Base-by-base conservation (phyloP, 2,797 vertebrate species). In the Rhincodon typus region DNA sequence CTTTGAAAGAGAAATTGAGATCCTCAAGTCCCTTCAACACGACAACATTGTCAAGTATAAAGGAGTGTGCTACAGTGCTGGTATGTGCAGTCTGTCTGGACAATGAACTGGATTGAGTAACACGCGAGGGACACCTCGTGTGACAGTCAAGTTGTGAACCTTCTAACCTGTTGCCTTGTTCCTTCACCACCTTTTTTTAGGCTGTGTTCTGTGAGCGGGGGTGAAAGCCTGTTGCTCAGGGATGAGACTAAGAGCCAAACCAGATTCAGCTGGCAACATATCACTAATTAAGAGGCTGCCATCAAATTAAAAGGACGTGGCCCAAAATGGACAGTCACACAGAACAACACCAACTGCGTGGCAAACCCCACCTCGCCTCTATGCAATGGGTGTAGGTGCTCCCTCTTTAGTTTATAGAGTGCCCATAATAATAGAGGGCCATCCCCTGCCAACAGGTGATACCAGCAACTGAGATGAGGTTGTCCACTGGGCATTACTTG, bases 21-120 rank as follows among this genome's bases (percentile, higher is more conserved):
- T 99, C 97, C 98, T 99, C 94, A 99, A 98, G 96, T 99, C 99
- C 4, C 97, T 99, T 72, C 99, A 99, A 96, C 99, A 99, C 27
- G 99, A 99, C 95, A 99, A 99, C 97, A 99, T 99, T 30, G 99
- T 99, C 95, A 98, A 98, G 96, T 99, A 99, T 97, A 99, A 99
- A 97, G 99, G 99, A 95, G 99, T 99, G 23, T 99, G 99, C 97
- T 99, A 99, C 97, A 99, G 99, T 30, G 99, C 99, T 96, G 99
- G 99, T 99, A 97, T 50, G 96, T 96, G 8, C 69, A 66, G 30
- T 62, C 57, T 0, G 62, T n/a, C 42, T 46, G 30, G 0, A 88
- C 3, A 15, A 94, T 50, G 30, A 72, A 50, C 19, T 15, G 25
- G 46, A 30, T 38, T 1, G 17, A 23, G 38, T 67, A 66, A n/a